These are phyloP conservation scores for Papilio aristodemus DNA, from an alignment of 1,140 invertebrate species.

Conservation along the genomic window DNA sequence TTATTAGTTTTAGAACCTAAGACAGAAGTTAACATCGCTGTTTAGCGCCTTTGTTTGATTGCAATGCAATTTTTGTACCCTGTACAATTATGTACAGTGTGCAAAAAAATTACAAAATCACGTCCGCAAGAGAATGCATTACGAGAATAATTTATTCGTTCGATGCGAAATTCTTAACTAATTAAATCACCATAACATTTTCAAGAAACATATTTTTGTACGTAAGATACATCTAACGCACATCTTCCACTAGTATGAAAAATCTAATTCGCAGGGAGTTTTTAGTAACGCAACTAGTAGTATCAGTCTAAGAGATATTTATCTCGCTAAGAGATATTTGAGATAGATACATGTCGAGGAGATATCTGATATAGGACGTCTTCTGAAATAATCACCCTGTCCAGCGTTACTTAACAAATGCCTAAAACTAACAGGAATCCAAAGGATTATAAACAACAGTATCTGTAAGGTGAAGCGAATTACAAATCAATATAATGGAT, in stretches of 20 bases:
- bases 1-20: too few species aligned
- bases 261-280: background rate
- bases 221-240: too few species aligned
- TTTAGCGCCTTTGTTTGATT: too few species aligned
- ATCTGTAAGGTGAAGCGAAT: background rate
- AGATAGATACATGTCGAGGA: background rate
- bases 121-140: too few species aligned
- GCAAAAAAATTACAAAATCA: too few species aligned
- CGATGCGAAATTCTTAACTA: too few species aligned
- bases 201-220: too few species aligned
- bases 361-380: conserved; percentile 1
- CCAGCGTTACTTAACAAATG: background rate
- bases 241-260: background rate
- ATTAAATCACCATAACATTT: too few species aligned
- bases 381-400: conserved; percentile 14
- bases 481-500: background rate
- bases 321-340: conserved; percentile 12
- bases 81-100: too few species aligned
- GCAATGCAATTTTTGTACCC: too few species aligned
- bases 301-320: background rate
- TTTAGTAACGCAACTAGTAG: background rate
- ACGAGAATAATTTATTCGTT: too few species aligned
- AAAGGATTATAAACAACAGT: background rate
- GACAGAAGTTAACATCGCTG: too few species aligned
- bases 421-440: conserved; percentile 11